Percentiles rank a stretch among this genome's conserved stretches.
phyloP scores from a whole-genome alignment of 2,113 vertebrate genomes.

The Forbesichthys papilliferus region DNA sequence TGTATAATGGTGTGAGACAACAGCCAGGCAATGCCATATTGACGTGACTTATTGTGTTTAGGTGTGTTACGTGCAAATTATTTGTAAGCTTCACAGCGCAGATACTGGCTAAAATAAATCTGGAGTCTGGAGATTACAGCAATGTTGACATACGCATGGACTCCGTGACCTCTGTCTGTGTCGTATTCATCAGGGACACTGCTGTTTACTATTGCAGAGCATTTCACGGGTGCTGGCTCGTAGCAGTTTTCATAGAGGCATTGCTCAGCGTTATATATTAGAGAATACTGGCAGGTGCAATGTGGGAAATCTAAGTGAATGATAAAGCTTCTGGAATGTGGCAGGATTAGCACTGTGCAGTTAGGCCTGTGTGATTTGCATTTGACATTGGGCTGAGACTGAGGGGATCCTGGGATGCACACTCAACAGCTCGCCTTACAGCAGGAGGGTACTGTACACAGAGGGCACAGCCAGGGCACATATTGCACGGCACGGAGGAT shows the following conservation, averaged over 20 bases:
- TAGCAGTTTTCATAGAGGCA: constrained; percentile 39
- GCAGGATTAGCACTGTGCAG: constrained; percentile 56
- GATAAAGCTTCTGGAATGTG: constrained; percentile 44
- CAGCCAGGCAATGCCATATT: constrained; percentile 6
- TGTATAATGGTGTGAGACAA: constrained; percentile 8
- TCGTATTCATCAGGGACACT: constrained; percentile 26
- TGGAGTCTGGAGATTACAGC: neutral
- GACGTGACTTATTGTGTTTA: constrained; percentile 9
- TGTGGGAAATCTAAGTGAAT: constrained; percentile 49
- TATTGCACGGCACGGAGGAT: neutral
- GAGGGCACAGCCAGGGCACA: too few species aligned
- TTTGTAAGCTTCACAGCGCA: neutral
- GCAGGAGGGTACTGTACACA: constrained; percentile 12
- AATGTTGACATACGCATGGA: neutral
- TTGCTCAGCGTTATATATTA: neutral
- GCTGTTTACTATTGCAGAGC: constrained; percentile 26
- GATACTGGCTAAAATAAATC: neutral
- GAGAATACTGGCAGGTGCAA: constrained; percentile 19
- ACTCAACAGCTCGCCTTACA: constrained; percentile 42
- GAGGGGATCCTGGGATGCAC: constrained; percentile 53
- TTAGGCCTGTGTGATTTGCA: constrained; percentile 51
- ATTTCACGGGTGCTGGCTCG: constrained; percentile 50
- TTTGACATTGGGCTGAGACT: constrained; percentile 59
- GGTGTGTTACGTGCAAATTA: neutral
- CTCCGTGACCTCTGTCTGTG: neutral